Conservation (phyloP, 2,797 vertebrate genomes). For the Melanotaenia boesemani region DNA sequence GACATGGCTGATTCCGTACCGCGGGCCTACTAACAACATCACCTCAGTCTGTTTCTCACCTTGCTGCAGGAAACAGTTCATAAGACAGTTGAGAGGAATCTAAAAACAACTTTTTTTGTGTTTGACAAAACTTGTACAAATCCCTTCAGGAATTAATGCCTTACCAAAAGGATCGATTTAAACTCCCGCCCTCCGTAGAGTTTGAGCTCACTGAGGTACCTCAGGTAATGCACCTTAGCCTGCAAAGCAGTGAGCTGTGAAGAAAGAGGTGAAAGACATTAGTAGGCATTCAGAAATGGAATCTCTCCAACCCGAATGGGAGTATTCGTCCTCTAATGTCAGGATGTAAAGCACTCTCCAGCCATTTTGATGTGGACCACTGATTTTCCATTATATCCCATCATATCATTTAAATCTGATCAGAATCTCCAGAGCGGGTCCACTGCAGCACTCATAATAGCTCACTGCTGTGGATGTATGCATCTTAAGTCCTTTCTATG, state of each 20-base stretch:
- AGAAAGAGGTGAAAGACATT: constrained; percentile 41
- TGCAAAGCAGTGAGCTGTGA: constrained; percentile 93
- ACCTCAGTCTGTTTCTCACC: constrained; percentile 96
- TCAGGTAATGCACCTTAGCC: constrained; percentile 98
- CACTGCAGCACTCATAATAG: constrained; percentile 27
- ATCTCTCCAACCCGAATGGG: constrained; percentile 26
- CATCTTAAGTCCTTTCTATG: not conserved
- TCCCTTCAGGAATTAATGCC: constrained; percentile 12
- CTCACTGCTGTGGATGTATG: not conserved
- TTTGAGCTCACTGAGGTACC: constrained; percentile 95
- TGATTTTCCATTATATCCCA: constrained; percentile 62
- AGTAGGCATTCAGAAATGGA: constrained; percentile 29
- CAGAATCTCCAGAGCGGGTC: constrained; percentile 23
- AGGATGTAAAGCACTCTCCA: constrained; percentile 39
- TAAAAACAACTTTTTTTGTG: not conserved
- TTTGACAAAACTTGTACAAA: not conserved
- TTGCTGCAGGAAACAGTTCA: constrained; percentile 77
- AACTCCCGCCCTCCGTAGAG: constrained; percentile 97
- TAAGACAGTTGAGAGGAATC: not conserved
- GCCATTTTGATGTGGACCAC: constrained; percentile 50
- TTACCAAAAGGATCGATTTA: constrained; percentile 94
- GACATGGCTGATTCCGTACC: constrained; percentile 97
- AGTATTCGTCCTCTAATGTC: constrained; percentile 40
- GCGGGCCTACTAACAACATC: constrained; percentile 92
- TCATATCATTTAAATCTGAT: constrained; percentile 57